Conservation (phyloP, 2,888 invertebrate genomes). For the Gerris lacustris region DNA sequence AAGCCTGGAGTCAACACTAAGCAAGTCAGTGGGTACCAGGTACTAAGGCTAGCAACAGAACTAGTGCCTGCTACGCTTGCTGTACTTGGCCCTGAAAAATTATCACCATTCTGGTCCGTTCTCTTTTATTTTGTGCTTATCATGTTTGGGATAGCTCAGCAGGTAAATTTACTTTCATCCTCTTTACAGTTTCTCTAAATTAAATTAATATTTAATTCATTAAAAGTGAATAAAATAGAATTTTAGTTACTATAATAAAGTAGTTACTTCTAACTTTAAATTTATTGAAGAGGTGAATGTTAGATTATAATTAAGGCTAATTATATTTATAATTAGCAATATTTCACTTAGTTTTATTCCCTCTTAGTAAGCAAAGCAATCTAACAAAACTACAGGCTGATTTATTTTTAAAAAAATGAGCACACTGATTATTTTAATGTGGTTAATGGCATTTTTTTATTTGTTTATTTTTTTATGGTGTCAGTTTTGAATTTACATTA, state of each 20-base stretch:
- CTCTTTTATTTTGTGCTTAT: conserved; percentile 74
- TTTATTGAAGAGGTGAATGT: not conserved
- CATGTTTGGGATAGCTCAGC: conserved; percentile 75
- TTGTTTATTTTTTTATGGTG: no score
- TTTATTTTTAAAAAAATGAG: no score
- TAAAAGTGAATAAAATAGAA: not conserved
- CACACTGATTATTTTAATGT: no score
- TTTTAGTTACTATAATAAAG: not conserved
- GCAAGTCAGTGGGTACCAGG: conserved; percentile 43
- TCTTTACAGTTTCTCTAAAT: not conserved
- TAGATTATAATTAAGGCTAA: no score
- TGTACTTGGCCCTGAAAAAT: conserved; percentile 55
- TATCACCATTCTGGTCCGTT: conserved; percentile 81
- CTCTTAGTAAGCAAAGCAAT: no score
- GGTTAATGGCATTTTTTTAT: no score
- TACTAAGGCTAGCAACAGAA: conserved; percentile 72
- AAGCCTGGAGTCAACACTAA: conserved; percentile 43
- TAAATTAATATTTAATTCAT: not conserved
- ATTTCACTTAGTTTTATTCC: no score
- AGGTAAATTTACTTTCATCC: conserved; percentile 38
- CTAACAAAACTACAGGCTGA: no score
- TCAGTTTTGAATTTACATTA: no score
- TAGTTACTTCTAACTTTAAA: not conserved
- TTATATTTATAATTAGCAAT: no score
- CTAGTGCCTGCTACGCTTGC: conserved; percentile 77